Percentiles rank a stretch among this genome's conserved stretches.
phyloP scores from a whole-genome alignment of 2,888 invertebrate species.

The Punctoribates punctum region DNA sequence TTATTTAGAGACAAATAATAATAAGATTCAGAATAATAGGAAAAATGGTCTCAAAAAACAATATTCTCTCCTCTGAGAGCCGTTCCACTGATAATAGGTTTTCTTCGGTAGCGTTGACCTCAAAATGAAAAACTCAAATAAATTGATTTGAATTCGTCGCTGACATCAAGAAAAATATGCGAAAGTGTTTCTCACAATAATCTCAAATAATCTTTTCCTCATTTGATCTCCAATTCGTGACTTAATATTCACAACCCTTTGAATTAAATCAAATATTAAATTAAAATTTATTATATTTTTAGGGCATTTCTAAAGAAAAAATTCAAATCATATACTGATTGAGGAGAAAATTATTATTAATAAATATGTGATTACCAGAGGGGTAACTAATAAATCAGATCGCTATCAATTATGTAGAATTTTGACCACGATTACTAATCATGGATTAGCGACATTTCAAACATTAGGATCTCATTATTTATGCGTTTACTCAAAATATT shows the following conservation, averaged over 20 bases:
- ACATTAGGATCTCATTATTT: no score
- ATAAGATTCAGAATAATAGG: not conserved
- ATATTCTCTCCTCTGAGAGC: not conserved
- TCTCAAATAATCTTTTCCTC: not conserved
- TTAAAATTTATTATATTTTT: no score
- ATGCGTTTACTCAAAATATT: not conserved
- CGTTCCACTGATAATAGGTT: no score
- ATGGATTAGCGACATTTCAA: no score
- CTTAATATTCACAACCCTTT: constrained; percentile 17
- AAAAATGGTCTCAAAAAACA: not conserved
- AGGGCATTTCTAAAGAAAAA: no score
- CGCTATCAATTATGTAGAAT: no score
- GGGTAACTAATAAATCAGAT: no score
- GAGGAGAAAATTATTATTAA: no score
- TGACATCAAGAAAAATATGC: not conserved
- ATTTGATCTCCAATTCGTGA: constrained; percentile 13
- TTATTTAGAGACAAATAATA: constrained; percentile 11
- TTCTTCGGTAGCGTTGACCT: constrained; percentile 13
- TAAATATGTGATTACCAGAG: no score
- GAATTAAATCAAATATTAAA: not conserved
- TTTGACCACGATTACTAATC: no score
- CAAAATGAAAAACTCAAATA: not conserved
- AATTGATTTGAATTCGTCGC: not conserved
- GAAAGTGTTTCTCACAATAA: constrained; percentile 13
- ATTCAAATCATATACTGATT: no score